Evolutionary conservation across 2,888 invertebrate genomes (phyloP), one percentile per base, ranked within the genome.

Genomic region (Heliconius sara): DNA sequence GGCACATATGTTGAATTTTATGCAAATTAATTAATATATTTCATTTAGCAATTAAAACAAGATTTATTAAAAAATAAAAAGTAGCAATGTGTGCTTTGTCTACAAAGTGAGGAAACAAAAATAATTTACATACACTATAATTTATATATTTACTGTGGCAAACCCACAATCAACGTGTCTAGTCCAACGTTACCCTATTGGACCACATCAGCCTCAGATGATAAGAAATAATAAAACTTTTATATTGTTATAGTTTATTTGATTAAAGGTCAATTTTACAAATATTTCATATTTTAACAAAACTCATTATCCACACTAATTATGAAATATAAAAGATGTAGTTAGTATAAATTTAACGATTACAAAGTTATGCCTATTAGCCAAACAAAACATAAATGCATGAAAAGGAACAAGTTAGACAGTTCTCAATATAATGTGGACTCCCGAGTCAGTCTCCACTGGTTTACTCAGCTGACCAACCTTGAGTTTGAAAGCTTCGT

Each of bases 371-470:
- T n/a, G 13, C 43, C 52, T 57, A 43, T 47, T 47, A 75, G 47
- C 22, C 75, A 43, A 47, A 27, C 30, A 74, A 74, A 47, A 75
- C 25, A 16, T 27, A 34, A 60, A 27, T 63, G 19, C 19, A 47
- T 30, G 12, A 30, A 25, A n/a, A 72, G 34, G 25, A 57, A 60
- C n/a, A 78, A 83, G 80, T 89, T 97, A 99, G 88, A 97, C 98
- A 82, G 98, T 98, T 91, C 99, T 97, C 84, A 98, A 95, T 87
- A 99, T 99, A 86, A 99, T 97, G 93, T 99, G 99, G 84, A 99
- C 96, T 79, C 99, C 99, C 22, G 99, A 99, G 89, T 99, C 99
- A 27, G 99, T 99, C 85, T 97, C 97, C 5, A 99, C 97, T 0
- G 98, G 97, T 83, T 97, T 97, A 83, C 99, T 99, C 81, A 99